Conservation (phyloP, 1,140 invertebrate species). For the Rhagoletis zephyria region DNA sequence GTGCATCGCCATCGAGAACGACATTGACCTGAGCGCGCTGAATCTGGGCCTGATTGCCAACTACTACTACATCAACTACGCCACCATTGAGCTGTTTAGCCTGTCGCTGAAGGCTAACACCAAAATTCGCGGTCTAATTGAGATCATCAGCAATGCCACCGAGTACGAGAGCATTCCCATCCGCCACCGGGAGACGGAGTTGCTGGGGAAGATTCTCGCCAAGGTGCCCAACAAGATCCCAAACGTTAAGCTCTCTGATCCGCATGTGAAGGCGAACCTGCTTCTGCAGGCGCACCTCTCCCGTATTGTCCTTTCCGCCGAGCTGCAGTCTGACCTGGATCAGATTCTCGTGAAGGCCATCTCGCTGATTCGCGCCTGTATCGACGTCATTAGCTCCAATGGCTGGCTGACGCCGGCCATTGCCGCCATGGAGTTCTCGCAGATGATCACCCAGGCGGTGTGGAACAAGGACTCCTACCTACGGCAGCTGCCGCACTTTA, state of each 20-base stretch:
- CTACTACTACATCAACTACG: constrained; percentile 99
- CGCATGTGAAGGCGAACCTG: constrained; percentile 97
- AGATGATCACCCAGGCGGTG: constrained; percentile 99
- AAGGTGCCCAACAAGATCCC: too few species aligned
- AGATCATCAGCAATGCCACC: constrained; percentile 97
- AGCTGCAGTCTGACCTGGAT: constrained; percentile 97
- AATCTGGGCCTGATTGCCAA: constrained; percentile 99
- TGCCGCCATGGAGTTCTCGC: constrained; percentile 98
- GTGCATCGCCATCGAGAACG: constrained; percentile 98
- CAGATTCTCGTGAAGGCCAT: constrained; percentile 89
- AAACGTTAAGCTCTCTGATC: too few species aligned
- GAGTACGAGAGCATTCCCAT: constrained; percentile 97
- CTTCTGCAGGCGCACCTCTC: constrained; percentile 96
- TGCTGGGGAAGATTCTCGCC: too few species aligned
- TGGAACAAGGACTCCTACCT: constrained; percentile 99
- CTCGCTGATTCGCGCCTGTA: constrained; percentile 96
- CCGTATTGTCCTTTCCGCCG: constrained; percentile 92
- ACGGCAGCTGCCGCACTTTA: constrained; percentile 97
- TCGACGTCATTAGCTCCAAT: constrained; percentile 97
- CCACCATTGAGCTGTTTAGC: constrained; percentile 98
- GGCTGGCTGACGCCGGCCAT: constrained; percentile 98
- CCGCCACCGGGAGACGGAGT: constrained; percentile 89
- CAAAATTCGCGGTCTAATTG: constrained; percentile 95
- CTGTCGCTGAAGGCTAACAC: constrained; percentile 97
- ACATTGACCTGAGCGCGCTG: constrained; percentile 95